These are phyloP conservation scores for Silvanus unidentatus DNA, from an alignment of 2,888 invertebrate species.

Conservation along the genomic window DNA sequence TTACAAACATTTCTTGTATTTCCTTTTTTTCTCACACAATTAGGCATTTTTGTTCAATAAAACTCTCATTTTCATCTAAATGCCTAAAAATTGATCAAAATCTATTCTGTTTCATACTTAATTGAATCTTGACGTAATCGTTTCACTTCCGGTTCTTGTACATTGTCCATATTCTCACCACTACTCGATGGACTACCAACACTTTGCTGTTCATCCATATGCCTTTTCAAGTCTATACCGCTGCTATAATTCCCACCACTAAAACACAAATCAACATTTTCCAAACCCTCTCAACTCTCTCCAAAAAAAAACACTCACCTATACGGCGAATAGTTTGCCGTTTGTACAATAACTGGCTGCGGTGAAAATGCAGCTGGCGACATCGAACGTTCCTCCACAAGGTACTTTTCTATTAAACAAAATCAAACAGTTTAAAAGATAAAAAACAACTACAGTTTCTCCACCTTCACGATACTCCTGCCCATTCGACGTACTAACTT, in stretches of 20 bases:
- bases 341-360: constrained; percentile 58
- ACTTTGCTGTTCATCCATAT: constrained; percentile 40
- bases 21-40: no score
- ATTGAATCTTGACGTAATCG: constrained; percentile 39
- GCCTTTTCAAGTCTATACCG: constrained; percentile 43
- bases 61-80: no score
- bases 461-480: constrained; percentile 42
- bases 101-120: constrained; percentile 41
- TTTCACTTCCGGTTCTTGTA: constrained; percentile 42
- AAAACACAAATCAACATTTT: constrained; percentile 10
- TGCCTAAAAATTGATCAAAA: not conserved
- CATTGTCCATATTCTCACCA: constrained; percentile 34
- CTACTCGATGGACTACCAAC: constrained; percentile 40
- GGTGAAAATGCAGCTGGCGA: constrained; percentile 55
- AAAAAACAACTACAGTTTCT: constrained; percentile 3
- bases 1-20: no score
- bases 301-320: constrained; percentile 41
- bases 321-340: constrained; percentile 52
- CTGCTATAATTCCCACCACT: constrained; percentile 34
- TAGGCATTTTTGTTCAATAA: no score
- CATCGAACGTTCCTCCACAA: constrained; percentile 52
- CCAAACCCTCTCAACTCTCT: no score
- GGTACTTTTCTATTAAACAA: constrained; percentile 49
- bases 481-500: constrained; percentile 38
- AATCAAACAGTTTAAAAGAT: constrained; percentile 3